phyloP scores from a whole-genome alignment of 2,888 invertebrate genomes.

The Branchellion lobata region DNA sequence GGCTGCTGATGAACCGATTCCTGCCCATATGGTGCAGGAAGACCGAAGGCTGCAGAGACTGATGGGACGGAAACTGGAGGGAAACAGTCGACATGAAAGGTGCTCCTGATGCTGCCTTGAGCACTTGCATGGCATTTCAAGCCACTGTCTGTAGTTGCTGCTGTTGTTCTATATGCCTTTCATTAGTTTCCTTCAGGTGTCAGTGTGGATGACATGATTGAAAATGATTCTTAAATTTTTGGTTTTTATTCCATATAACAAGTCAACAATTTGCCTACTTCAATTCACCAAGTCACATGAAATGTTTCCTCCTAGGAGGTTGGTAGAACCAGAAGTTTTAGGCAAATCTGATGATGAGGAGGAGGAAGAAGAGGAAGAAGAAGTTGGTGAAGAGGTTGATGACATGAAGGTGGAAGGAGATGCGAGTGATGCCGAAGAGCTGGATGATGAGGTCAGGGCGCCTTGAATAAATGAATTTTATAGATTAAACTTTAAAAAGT shows the following conservation, averaged over 20 bases:
- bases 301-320: constrained; percentile 57
- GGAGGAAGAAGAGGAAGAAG: constrained; percentile 63
- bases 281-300: too few species aligned
- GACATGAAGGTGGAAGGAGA: constrained; percentile 30
- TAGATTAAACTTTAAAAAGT: too few species aligned
- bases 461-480: too few species aligned
- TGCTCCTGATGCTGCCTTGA: too few species aligned
- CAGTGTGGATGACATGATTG: too few species aligned
- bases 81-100: not conserved
- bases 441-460: constrained; percentile 59
- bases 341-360: constrained; percentile 51
- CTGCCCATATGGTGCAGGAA: constrained; percentile 33
- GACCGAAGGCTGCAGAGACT: constrained; percentile 32
- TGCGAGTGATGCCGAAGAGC: constrained; percentile 56
- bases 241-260: too few species aligned
- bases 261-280: too few species aligned
- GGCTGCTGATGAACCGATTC: constrained; percentile 53
- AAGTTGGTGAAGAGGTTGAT: constrained; percentile 47
- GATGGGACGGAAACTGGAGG: constrained; percentile 37
- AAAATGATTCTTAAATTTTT: too few species aligned
- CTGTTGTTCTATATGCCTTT: too few species aligned
- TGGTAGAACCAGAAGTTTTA: constrained; percentile 64
- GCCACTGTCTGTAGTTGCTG: too few species aligned
- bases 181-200: too few species aligned
- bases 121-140: too few species aligned